Percentiles rank a stretch among this genome's conserved stretches.
Conservation (phyloP, 1,140 invertebrate species). For the Achroia grisella region DNA sequence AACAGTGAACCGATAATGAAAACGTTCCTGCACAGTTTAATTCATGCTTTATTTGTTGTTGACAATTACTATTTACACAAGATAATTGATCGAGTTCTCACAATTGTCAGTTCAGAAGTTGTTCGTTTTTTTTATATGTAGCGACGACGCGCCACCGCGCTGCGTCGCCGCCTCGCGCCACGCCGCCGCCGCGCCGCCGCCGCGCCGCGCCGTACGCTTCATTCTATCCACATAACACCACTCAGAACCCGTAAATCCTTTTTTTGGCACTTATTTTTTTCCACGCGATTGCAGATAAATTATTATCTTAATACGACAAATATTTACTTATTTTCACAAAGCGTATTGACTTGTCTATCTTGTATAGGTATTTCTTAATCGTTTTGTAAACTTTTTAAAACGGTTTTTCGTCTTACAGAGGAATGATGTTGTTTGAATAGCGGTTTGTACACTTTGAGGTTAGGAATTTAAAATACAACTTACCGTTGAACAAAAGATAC, state of each 20-base stretch:
- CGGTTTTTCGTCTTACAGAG: slow-evolving; percentile 29
- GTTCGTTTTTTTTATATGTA: slow-evolving; percentile 58
- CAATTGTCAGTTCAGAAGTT: slow-evolving; percentile 67
- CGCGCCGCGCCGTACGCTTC: slow-evolving; percentile 27
- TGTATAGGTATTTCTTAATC: slow-evolving; percentile 33
- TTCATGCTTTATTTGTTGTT: slow-evolving; percentile 59
- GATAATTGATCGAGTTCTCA: slow-evolving; percentile 71
- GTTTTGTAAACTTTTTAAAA: slow-evolving; percentile 38
- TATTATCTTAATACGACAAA: slow-evolving; percentile 65
- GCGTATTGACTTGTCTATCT: slow-evolving; percentile 32
- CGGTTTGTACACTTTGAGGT: slow-evolving; percentile 37
- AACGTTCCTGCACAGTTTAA: slow-evolving; percentile 51
- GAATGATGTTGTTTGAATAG: slow-evolving; percentile 38
- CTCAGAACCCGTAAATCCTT: slow-evolving; percentile 33
- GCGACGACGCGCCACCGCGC: slow-evolving; percentile 34
- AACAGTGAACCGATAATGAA: slow-evolving; percentile 61
- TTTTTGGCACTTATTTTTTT: slow-evolving; percentile 36
- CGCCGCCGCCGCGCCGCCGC: slow-evolving; percentile 23
- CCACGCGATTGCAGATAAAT: slow-evolving; percentile 39
- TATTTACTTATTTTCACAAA: slow-evolving; percentile 42
- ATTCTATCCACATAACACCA: slow-evolving; percentile 25
- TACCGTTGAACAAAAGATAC: background rate
- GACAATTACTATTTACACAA: slow-evolving; percentile 66
- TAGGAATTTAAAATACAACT: slow-evolving; percentile 11
- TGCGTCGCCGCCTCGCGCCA: slow-evolving; percentile 11